A percentile compares a stretch with the other conserved stretches of the same genome.
Evolutionary conservation across 1,140 invertebrate genomes (phyloP).

Genomic region (Hesperophylax magnus): DNA sequence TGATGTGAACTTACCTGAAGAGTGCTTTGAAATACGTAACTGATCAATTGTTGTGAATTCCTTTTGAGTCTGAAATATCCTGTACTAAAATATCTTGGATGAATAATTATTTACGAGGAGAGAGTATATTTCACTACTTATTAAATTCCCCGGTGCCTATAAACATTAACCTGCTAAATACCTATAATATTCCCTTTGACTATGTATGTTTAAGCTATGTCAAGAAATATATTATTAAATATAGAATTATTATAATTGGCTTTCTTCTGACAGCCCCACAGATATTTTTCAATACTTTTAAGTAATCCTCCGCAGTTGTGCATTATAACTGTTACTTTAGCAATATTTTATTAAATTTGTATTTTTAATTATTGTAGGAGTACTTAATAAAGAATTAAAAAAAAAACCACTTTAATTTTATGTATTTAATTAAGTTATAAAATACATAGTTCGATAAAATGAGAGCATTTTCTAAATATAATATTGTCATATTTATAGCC

Average conservation of each 20-base stretch:
- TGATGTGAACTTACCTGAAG: slow-evolving; percentile 7
- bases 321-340: slow-evolving; percentile 40
- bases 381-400: slow-evolving; percentile 33
- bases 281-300: slow-evolving; percentile 17
- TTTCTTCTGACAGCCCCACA: not conserved
- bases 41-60: slow-evolving; percentile 31
- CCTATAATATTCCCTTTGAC: slow-evolving; percentile 13
- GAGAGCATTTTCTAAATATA: too few relatives aligned
- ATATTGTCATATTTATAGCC: too few relatives aligned
- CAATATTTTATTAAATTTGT: slow-evolving; percentile 43
- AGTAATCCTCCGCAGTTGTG: slow-evolving; percentile 38
- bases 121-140: slow-evolving; percentile 20
- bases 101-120: slow-evolving; percentile 3
- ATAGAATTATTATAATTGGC: slow-evolving; percentile 1
- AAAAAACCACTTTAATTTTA: too few relatives aligned
- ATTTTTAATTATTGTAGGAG: slow-evolving; percentile 38
- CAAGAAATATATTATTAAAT: not conserved
- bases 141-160: slow-evolving; percentile 28
- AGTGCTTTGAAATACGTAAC: slow-evolving; percentile 47
- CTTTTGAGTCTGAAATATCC: slow-evolving; percentile 44
- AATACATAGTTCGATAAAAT: too few relatives aligned
- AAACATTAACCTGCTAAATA: slow-evolving; percentile 31
- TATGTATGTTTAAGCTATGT: slow-evolving; percentile 1
- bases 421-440: too few relatives aligned
- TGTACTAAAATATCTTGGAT: not conserved